phyloP scores from a whole-genome alignment of 2,888 invertebrate species.

The Eilema sororculum region DNA sequence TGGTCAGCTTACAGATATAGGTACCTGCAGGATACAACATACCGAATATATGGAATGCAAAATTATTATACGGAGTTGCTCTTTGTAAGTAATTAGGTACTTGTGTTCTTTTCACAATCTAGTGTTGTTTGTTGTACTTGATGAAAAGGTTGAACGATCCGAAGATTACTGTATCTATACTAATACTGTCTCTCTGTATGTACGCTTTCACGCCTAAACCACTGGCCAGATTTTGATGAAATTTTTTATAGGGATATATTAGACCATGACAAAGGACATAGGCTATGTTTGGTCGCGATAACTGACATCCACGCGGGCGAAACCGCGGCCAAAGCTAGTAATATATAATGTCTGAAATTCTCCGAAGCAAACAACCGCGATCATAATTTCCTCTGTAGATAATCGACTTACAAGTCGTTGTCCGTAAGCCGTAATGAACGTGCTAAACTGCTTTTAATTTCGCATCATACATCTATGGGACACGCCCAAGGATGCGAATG shows the following conservation, averaged over 20 bases:
- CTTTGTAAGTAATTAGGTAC: neutral
- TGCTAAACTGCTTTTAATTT: conserved; percentile 52
- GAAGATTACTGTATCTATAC: neutral
- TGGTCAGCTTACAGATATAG: too few relatives aligned
- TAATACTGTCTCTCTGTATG: too few relatives aligned
- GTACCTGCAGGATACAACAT: neutral
- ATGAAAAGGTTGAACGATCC: neutral
- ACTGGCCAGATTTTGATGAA: too few relatives aligned
- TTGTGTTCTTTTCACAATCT: neutral
- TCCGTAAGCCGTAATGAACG: conserved; percentile 29
- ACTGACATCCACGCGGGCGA: too few relatives aligned
- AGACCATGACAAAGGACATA: too few relatives aligned
- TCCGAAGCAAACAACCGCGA: neutral
- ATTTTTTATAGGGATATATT: too few relatives aligned
- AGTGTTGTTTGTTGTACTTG: neutral
- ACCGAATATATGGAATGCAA: neutral
- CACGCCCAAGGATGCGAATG: conserved; percentile 46
- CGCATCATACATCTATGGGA: conserved; percentile 47
- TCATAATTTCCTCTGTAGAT: conserved; percentile 4
- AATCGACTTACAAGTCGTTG: neutral
- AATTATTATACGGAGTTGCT: neutral
- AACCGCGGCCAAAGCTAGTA: too few relatives aligned
- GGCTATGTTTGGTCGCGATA: too few relatives aligned
- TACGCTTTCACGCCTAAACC: too few relatives aligned
- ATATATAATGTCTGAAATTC: conserved; percentile 5